Conservation (phyloP, 2,797 vertebrate genomes). For the Moxostoma hubbsi region DNA sequence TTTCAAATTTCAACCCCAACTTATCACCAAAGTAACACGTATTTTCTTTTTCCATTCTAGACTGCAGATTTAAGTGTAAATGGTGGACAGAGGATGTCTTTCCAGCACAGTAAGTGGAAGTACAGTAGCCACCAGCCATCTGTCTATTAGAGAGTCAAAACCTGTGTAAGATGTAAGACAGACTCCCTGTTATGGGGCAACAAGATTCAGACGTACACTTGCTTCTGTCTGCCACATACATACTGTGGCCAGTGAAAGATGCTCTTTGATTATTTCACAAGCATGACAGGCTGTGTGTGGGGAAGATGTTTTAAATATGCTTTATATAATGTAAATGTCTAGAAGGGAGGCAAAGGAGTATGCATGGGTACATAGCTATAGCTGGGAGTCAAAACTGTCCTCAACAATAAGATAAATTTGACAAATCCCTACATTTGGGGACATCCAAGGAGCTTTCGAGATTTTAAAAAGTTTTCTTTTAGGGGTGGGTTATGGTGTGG, state of each 20-base stretch:
- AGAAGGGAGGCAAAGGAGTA: slow-evolving; percentile 3
- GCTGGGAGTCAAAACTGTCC: no score
- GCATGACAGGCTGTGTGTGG: slow-evolving; percentile 19
- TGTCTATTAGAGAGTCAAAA: slow-evolving; percentile 30
- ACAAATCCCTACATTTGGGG: no score
- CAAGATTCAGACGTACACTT: slow-evolving; percentile 18
- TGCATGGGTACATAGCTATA: background rate
- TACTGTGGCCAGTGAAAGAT: background rate
- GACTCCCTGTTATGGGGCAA: slow-evolving; percentile 26
- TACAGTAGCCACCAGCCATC: slow-evolving; percentile 20
- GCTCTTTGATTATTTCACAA: slow-evolving; percentile 18
- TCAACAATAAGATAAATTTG: background rate
- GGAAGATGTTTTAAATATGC: slow-evolving; percentile 7
- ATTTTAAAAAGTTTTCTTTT: no score
- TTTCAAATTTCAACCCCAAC: slow-evolving; percentile 63
- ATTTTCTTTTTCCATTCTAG: slow-evolving; percentile 65
- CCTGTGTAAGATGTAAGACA: slow-evolving; percentile 38
- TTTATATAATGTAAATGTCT: background rate
- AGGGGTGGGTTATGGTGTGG: no score
- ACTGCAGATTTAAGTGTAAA: slow-evolving; percentile 75
- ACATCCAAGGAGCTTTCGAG: no score
- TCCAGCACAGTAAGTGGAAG: slow-evolving; percentile 33
- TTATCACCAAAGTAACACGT: slow-evolving; percentile 79
- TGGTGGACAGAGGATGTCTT: slow-evolving; percentile 66
- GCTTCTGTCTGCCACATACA: slow-evolving; percentile 24